phyloP scores from a whole-genome alignment of 2,113 vertebrate species.

The Festucalex cinctus region DNA sequence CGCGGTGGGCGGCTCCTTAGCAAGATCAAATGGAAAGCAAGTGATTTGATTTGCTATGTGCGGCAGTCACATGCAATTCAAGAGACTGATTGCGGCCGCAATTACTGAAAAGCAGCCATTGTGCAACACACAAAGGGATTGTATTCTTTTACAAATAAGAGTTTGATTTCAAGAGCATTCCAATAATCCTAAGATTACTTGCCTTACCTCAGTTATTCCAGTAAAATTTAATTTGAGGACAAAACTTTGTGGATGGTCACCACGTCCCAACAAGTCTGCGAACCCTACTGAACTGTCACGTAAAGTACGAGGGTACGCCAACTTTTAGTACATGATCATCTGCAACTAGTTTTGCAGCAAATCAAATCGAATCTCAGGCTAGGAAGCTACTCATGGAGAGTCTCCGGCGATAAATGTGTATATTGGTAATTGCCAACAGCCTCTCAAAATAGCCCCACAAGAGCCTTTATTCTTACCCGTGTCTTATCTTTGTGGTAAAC shows the following conservation, averaged over 20 bases:
- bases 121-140: constrained; percentile 2
- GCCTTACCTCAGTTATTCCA: not conserved
- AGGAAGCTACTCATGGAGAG: no score
- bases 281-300: not conserved
- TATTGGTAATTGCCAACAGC: no score
- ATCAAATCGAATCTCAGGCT: no score
- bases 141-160: constrained; percentile 1
- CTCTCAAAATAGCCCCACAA: no score
- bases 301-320: no score
- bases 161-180: not conserved
- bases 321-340: no score
- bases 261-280: not conserved
- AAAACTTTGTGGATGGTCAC: not conserved
- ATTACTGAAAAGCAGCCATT: constrained; percentile 25
- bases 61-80: constrained; percentile 50
- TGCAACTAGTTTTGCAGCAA: not conserved
- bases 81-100: constrained; percentile 50
- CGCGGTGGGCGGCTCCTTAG: constrained; percentile 43
- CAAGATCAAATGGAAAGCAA: constrained; percentile 56
- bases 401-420: no score
- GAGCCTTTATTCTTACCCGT: no score
- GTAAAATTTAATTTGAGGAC: not conserved
- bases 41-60: constrained; percentile 53
- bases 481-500: no score
- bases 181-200: not conserved